Evolutionary conservation across 2,888 invertebrate genomes (phyloP).

Genomic region (Strigamia crassipes): DNA sequence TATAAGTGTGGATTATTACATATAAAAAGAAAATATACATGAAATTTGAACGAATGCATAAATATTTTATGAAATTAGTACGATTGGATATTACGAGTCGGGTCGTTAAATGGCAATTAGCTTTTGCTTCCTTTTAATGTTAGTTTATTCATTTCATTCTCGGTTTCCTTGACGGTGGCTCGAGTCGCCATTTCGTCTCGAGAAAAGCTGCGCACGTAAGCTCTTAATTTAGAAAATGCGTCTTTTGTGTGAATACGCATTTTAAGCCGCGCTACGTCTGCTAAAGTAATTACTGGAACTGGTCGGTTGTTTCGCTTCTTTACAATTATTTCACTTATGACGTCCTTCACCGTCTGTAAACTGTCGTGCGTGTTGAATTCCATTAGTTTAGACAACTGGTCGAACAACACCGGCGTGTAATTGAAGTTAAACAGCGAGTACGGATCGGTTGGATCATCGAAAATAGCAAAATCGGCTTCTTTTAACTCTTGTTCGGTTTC

Average conservation of each 20-base stretch:
- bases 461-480: slow-evolving; percentile 60
- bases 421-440: slow-evolving; percentile 62
- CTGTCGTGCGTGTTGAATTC: slow-evolving; percentile 60
- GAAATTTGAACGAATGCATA: not conserved
- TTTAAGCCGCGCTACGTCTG: slow-evolving; percentile 49
- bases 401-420: slow-evolving; percentile 58
- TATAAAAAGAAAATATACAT: not conserved
- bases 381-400: slow-evolving; percentile 59
- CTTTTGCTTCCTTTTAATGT: not conserved
- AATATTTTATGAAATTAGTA: not conserved
- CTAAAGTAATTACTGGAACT: slow-evolving; percentile 49
- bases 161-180: not conserved
- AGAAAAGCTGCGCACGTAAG: slow-evolving; percentile 49
- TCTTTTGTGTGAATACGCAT: slow-evolving; percentile 46
- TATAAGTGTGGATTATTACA: too few relatives aligned
- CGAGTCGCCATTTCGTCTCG: not conserved
- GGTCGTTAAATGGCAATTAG: not conserved
- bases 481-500: slow-evolving; percentile 58
- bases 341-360: slow-evolving; percentile 57
- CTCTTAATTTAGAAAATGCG: slow-evolving; percentile 43
- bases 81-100: too few relatives aligned
- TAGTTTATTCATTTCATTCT: not conserved
- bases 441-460: slow-evolving; percentile 59
- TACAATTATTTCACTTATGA: slow-evolving; percentile 55
- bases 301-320: slow-evolving; percentile 52